phyloP scores from a whole-genome alignment of 2,113 vertebrate genomes.

The Heterochromis multidens region DNA sequence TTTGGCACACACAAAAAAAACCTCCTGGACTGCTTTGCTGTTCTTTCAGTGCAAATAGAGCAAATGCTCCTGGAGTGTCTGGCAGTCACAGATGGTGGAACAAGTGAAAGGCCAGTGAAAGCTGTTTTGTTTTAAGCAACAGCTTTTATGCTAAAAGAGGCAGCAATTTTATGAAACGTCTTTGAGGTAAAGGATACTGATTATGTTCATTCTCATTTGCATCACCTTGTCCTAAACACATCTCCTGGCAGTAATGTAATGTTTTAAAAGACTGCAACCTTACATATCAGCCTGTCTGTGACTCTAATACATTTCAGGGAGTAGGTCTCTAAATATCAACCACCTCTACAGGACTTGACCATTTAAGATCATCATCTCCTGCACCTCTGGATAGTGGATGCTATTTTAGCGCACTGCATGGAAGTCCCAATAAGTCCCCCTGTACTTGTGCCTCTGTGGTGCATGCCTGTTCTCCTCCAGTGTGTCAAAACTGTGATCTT shows the following conservation, averaged over 20 bases:
- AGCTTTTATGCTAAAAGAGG: background rate
- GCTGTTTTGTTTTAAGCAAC: background rate
- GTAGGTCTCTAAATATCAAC: background rate
- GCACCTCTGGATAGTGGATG: background rate
- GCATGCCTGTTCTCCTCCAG: background rate
- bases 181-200: background rate
- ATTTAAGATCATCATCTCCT: no score
- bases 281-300: background rate
- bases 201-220: background rate
- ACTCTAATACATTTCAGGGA: background rate
- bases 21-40: background rate
- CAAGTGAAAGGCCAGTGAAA: background rate
- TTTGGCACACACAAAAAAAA: background rate
- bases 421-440: background rate
- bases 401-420: background rate
- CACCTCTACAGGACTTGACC: background rate
- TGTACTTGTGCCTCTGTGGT: background rate
- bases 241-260: background rate
- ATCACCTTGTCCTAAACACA: background rate
- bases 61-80: constrained; percentile 18
- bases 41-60: constrained; percentile 1
- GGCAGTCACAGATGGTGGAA: constrained; percentile 8
- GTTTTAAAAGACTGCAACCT: background rate
- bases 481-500: background rate
- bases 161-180: background rate